phyloP scores from a whole-genome alignment of 2,888 invertebrate species.

The Brenthis ino region DNA sequence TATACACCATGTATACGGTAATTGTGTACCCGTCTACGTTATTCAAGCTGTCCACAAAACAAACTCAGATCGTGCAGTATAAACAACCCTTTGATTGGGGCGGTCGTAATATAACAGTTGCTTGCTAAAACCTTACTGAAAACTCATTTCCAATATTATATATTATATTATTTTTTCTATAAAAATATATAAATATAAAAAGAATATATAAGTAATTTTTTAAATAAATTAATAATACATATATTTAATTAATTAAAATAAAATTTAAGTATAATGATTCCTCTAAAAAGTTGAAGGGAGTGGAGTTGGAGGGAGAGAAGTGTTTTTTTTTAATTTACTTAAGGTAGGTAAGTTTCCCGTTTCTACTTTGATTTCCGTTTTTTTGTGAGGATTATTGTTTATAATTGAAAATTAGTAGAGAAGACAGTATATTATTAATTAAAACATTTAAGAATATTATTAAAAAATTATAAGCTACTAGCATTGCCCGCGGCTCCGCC shows the following conservation, averaged over 20 bases:
- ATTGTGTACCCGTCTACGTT: slow-evolving; percentile 14
- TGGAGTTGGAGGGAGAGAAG: not conserved
- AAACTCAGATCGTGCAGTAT: slow-evolving; percentile 32
- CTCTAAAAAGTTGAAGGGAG: not conserved
- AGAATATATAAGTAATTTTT: too few relatives aligned
- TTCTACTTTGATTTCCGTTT: too few relatives aligned
- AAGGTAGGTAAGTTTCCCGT: not conserved
- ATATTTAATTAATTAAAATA: not conserved
- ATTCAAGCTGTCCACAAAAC: slow-evolving; percentile 20
- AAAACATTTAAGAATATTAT: too few relatives aligned
- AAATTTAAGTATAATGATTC: not conserved
- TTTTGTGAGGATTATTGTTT: too few relatives aligned
- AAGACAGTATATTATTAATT: too few relatives aligned
- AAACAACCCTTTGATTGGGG: slow-evolving; percentile 58
- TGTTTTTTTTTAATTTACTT: not conserved
- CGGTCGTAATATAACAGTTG: slow-evolving; percentile 61
- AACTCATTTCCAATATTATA: too few relatives aligned
- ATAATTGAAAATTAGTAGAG: too few relatives aligned
- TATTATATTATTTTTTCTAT: too few relatives aligned
- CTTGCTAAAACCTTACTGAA: slow-evolving; percentile 50
- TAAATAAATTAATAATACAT: not conserved
- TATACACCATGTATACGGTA: not conserved
- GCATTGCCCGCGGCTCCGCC: too few relatives aligned
- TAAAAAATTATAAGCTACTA: too few relatives aligned
- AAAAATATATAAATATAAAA: too few relatives aligned